Evolutionary conservation across 2,113 vertebrate genomes (phyloP).

Genomic region (Rhinichthys klamathensis): DNA sequence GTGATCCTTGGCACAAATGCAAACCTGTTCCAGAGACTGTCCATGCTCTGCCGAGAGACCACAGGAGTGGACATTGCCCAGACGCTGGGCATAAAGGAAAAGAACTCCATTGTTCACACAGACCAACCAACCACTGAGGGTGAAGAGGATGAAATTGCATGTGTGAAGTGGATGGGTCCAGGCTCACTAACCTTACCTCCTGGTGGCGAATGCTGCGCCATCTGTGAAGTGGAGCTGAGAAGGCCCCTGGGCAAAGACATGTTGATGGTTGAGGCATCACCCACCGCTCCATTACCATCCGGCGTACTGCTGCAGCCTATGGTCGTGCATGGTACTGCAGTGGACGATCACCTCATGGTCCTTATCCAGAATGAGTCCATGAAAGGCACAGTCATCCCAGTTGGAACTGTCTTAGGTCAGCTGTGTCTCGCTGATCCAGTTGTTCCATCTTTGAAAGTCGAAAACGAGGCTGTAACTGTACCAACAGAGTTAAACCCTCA

Average conservation of each 20-base stretch:
- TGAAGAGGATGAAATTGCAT: too few species aligned
- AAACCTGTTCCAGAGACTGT: too few species aligned
- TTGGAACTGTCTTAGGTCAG: slow-evolving; percentile 17
- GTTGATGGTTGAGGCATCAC: slow-evolving; percentile 41
- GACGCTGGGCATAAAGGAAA: too few species aligned
- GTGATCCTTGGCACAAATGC: too few species aligned
- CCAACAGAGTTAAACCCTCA: background rate
- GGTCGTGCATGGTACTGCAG: background rate
- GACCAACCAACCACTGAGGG: too few species aligned
- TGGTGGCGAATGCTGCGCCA: background rate
- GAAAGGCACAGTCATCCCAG: slow-evolving; percentile 15
- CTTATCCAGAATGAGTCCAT: slow-evolving; percentile 30
- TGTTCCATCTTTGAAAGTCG: background rate
- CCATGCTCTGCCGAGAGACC: too few species aligned
- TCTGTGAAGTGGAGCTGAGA: slow-evolving; percentile 3
- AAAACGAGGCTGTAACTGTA: background rate
- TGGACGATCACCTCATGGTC: slow-evolving; percentile 16
- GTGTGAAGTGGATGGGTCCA: slow-evolving; percentile 45
- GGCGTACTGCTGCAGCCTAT: slow-evolving; percentile 48
- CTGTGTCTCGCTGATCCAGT: background rate
- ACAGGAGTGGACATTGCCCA: too few species aligned
- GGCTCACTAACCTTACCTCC: slow-evolving; percentile 24
- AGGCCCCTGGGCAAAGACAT: slow-evolving; percentile 16
- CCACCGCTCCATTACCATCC: background rate
- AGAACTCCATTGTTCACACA: too few species aligned